Percentiles rank a stretch among this genome's conserved stretches.
These are phyloP conservation scores for Eunapius fragilis DNA, from an alignment of 37 sponge, comb jelly and placozoan species.

Conservation along the genomic window DNA sequence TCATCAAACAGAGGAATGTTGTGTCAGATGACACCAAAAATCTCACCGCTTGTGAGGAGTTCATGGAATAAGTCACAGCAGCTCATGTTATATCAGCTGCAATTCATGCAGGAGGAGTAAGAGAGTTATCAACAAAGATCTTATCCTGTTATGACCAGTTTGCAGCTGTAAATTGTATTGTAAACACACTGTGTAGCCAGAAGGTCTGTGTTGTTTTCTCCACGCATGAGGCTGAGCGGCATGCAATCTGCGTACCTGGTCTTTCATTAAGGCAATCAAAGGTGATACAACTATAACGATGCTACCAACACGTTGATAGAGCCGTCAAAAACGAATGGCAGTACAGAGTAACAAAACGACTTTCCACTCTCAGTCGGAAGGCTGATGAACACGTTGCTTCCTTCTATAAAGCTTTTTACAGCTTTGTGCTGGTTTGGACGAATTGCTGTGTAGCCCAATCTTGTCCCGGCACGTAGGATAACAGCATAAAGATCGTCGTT, in stretches of 20 bases:
- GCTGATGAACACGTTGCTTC: not conserved
- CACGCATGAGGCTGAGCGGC: conserved; percentile 1
- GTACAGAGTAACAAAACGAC: too few relatives aligned
- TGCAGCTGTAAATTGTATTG: not conserved
- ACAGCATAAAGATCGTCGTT: not conserved
- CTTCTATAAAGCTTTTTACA: not conserved
- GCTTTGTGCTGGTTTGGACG: not conserved
- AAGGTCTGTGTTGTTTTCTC: not conserved
- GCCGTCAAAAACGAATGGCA: not conserved
- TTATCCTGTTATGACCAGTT: not conserved
- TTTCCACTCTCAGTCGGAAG: conserved; percentile 4
- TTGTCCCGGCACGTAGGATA: not conserved
- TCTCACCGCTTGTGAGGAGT: conserved; percentile 33
- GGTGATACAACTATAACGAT: conserved; percentile 6
- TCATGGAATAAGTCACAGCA: conserved; percentile 10
- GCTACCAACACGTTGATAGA: not conserved
- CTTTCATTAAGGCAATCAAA: conserved; percentile 19
- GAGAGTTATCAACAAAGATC: not conserved
- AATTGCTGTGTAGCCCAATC: conserved; percentile 3
- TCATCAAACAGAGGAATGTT: conserved; percentile 47
- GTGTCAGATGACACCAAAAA: not conserved
- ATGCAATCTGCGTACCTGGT: conserved; percentile 16
- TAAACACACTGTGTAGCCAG: not conserved
- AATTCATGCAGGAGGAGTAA: conserved; percentile 28
- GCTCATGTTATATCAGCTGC: conserved; percentile 45